Percentiles rank a stretch among this genome's conserved stretches.
These are phyloP conservation scores for Temnothorax longispinosus DNA, from an alignment of 1,140 invertebrate species.

Conservation along the genomic window DNA sequence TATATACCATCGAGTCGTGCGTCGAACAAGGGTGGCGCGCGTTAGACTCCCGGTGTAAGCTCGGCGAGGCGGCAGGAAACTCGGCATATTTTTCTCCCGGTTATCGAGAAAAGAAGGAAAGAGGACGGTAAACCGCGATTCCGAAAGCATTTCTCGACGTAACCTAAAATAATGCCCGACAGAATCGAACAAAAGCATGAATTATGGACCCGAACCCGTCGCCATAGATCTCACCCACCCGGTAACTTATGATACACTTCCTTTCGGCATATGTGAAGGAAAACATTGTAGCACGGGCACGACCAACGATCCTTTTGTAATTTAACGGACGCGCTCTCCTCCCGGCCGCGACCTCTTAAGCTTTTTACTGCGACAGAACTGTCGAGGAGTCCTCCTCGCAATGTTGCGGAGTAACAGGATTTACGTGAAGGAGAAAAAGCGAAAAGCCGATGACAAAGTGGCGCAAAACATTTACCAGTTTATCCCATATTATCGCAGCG, in stretches of 20 bases:
- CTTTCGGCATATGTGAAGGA: slow-evolving; percentile 74
- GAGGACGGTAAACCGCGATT: slow-evolving; percentile 79
- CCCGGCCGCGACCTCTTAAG: slow-evolving; percentile 44
- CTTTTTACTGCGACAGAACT: slow-evolving; percentile 32
- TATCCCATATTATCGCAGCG: slow-evolving; percentile 18
- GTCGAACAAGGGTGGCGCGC: slow-evolving; percentile 59
- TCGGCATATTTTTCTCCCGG: slow-evolving; percentile 82
- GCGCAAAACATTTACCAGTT: slow-evolving; percentile 34
- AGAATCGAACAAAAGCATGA: slow-evolving; percentile 86
- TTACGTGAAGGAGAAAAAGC: neutral
- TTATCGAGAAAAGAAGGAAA: slow-evolving; percentile 66
- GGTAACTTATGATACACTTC: slow-evolving; percentile 84
- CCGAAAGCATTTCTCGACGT: slow-evolving; percentile 82
- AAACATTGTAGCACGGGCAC: slow-evolving; percentile 65
- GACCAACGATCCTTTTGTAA: slow-evolving; percentile 67
- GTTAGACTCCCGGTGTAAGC: slow-evolving; percentile 67
- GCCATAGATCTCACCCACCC: slow-evolving; percentile 79
- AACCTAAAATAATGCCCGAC: slow-evolving; percentile 85
- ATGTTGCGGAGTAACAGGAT: slow-evolving; percentile 45
- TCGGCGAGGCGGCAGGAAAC: slow-evolving; percentile 78
- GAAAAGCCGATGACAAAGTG: slow-evolving; percentile 59
- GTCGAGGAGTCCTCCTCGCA: slow-evolving; percentile 17
- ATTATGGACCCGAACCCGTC: slow-evolving; percentile 81
- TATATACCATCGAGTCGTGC: slow-evolving; percentile 38
- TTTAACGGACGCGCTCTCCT: slow-evolving; percentile 65